A percentile compares a stretch with the other conserved stretches of the same genome.
Conservation (phyloP, 2,888 invertebrate genomes). For the Mystacides longicornis region DNA sequence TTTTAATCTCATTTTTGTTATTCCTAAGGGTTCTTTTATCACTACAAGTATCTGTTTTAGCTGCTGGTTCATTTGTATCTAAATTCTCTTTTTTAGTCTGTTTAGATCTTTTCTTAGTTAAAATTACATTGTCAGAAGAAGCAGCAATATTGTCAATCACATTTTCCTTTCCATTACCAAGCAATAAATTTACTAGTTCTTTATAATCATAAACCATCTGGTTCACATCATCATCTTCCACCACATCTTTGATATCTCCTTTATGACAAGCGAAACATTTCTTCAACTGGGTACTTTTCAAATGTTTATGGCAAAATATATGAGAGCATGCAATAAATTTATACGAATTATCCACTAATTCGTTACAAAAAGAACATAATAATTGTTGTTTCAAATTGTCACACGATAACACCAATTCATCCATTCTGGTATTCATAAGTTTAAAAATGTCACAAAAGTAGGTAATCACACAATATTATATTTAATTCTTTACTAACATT, state of each 20-base stretch:
- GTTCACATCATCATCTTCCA: conserved; percentile 31
- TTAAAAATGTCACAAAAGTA: too few relatives aligned
- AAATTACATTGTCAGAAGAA: neutral
- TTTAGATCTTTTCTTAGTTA: too few relatives aligned
- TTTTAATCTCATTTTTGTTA: neutral
- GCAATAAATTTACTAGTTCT: conserved; percentile 12
- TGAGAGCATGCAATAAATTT: conserved; percentile 43
- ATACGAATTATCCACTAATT: conserved; percentile 39
- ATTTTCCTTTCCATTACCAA: neutral
- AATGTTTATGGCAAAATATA: conserved; percentile 38
- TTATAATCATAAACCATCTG: conserved; percentile 16
- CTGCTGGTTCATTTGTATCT: too few relatives aligned
- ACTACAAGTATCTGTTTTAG: neutral
- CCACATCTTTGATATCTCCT: conserved; percentile 33
- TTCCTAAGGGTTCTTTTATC: neutral
- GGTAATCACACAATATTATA: too few relatives aligned
- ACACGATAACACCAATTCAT: conserved; percentile 36
- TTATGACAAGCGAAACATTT: conserved; percentile 29
- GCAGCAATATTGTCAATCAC: neutral
- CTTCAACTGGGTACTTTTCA: conserved; percentile 29
- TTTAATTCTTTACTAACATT: too few relatives aligned
- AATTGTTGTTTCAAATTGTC: conserved; percentile 37
- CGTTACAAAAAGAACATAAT: conserved; percentile 36
- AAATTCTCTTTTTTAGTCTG: too few relatives aligned
- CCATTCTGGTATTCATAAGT: conserved; percentile 27